Evolutionary conservation across 2,888 invertebrate genomes (phyloP).

Genomic region (Drosophila ustulata): DNA sequence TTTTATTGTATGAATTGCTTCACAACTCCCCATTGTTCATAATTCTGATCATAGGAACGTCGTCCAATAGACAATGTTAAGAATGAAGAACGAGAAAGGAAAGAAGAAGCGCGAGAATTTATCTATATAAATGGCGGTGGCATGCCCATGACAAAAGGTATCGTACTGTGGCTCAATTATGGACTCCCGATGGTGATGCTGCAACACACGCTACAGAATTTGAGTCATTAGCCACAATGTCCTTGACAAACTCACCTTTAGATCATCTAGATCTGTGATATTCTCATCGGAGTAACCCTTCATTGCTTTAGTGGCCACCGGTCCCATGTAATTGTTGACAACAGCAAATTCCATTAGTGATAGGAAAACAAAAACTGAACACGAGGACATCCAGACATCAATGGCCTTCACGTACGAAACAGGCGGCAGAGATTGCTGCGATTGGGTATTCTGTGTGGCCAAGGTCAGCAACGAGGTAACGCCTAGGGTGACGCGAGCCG

Average conservation of each 20-base stretch:
- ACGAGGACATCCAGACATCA: conserved; percentile 97
- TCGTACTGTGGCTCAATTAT: conserved; percentile 92
- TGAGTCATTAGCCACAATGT: conserved; percentile 5
- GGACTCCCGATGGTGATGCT: conserved; percentile 87
- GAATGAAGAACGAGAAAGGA: conserved; percentile 94
- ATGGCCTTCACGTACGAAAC: conserved; percentile 97
- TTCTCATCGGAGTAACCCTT: conserved; percentile 96
- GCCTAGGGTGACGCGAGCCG: conserved; percentile 94
- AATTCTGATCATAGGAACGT: conserved; percentile 88
- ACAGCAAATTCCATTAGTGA: conserved; percentile 96
- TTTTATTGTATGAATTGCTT: conserved; percentile 32
- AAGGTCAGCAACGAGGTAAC: conserved; percentile 94
- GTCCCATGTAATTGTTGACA: conserved; percentile 94
- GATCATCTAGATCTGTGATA: conserved; percentile 90
- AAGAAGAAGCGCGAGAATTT: conserved; percentile 95
- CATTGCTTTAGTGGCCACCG: conserved; percentile 94
- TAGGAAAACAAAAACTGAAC: conserved; percentile 95
- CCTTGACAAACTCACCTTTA: conserved; percentile 87
- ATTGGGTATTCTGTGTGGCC: conserved; percentile 96
- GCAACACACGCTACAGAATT: conserved; percentile 30
- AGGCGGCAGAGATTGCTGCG: conserved; percentile 94
- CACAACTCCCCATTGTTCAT: conserved; percentile 1
- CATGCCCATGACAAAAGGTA: conserved; percentile 92
- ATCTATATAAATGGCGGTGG: conserved; percentile 93
- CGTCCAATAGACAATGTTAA: conserved; percentile 96